Base-by-base conservation (phyloP, 2,888 invertebrate genomes). In the Drosophila trichaetosa region DNA sequence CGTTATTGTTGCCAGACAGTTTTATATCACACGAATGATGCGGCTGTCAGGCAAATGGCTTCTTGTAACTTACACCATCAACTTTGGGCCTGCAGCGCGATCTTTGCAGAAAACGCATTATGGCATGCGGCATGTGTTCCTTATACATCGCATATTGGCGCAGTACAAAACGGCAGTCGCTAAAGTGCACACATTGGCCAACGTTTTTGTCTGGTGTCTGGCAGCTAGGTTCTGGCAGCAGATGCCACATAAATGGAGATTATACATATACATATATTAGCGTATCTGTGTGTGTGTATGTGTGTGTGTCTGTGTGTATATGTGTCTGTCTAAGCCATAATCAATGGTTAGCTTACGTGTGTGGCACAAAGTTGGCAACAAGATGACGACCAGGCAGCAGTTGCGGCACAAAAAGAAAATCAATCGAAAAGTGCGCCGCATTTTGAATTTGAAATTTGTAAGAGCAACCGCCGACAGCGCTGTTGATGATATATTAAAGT, bases 51-150 rank as follows among this genome's bases (percentile, higher is more conserved):
- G 27, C 51, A 74, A 73, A 80, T 79, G 57, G 69, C 80, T 57
- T 31, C 61, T 29, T 40, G 57, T 65, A 72, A 85, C 85, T 86
- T 87, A 86, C 85, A 60, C 85, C 85, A 64, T 86, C 79, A 60
- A 59, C 59, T 81, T 86, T 86, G 57, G 87, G 85, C 73, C 81
- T 77, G 85, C 85, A 86, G 65, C 85, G 83, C 31, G 87, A 77
- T 64, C 87, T 74, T 60, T 86, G 85, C 79, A 86, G 70, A 62
- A 87, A 86, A 70, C 85, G 85, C 85, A 86, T 86, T 85, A 86
- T 78, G 64, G 34, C 48, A 31, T 83, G 87, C 56, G 85, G 85
- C 85, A 86, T 86, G 48, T 86, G 85, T 67, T 86, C 85, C 85
- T 86, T 86, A 69, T 87, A 85, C 87, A 87, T 87, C 48, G 85